Percentiles rank a stretch among this genome's conserved stretches.
Evolutionary conservation across 2,113 vertebrate genomes (phyloP).

Genomic region (Psilopsiagon aurifrons): DNA sequence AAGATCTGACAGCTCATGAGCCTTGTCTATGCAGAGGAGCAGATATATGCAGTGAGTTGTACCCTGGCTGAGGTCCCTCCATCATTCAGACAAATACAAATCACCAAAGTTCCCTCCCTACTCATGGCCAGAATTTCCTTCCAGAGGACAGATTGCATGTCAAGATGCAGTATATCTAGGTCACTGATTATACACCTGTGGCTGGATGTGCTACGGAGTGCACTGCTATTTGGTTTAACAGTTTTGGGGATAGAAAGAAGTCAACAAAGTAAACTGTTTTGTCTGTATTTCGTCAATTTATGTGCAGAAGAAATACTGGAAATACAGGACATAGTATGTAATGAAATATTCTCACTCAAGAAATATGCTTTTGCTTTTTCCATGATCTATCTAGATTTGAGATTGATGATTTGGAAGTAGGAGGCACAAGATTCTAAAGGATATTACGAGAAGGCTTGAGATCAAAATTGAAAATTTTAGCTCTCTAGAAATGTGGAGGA

Average conservation of each 20-base stretch:
- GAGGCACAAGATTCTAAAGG: not conserved
- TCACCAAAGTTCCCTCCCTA: not conserved
- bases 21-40: not conserved
- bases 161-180: not conserved
- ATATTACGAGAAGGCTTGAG: not conserved
- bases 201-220: not conserved
- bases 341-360: not conserved
- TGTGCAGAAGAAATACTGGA: not conserved
- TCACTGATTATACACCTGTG: not conserved
- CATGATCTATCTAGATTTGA: not conserved
- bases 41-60: not conserved
- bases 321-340: not conserved
- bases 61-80: not conserved
- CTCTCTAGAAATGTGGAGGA: not conserved
- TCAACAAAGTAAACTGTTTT: not conserved
- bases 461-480: not conserved
- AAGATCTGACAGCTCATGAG: not conserved
- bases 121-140: not conserved
- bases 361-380: not conserved
- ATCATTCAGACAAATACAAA: not conserved
- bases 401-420: not conserved
- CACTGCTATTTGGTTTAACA: not conserved
- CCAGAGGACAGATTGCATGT: not conserved
- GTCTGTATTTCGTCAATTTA: not conserved
- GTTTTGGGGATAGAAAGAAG: not conserved